Evolutionary conservation across 1,140 invertebrate genomes (phyloP).

Genomic region (Drosophila sucinea): DNA sequence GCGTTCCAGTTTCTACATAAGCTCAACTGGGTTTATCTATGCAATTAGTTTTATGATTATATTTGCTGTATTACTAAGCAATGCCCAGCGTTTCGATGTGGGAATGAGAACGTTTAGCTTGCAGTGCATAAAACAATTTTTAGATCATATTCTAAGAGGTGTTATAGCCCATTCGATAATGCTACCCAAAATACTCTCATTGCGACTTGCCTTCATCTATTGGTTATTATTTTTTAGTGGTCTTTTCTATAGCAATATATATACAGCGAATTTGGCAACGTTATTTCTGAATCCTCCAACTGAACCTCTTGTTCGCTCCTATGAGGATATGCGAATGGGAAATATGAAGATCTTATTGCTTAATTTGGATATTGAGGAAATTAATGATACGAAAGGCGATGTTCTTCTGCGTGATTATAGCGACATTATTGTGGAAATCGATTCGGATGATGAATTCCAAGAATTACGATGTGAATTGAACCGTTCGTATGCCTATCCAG

Average conservation of each 20-base stretch:
- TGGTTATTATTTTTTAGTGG: constrained; percentile 33
- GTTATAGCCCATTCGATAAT: constrained; percentile 42
- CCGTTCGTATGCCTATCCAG: constrained; percentile 43
- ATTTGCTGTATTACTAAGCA: constrained; percentile 38
- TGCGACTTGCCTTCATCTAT: constrained; percentile 14
- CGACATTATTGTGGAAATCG: constrained; percentile 16
- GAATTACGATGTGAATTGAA: constrained; percentile 37
- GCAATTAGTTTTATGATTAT: constrained; percentile 19
- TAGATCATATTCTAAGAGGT: constrained; percentile 44
- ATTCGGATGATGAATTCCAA: constrained; percentile 28
- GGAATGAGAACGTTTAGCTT: not conserved
- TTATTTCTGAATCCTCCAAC: constrained; percentile 40
- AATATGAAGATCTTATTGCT: constrained; percentile 28
- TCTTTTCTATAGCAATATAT: constrained; percentile 42
- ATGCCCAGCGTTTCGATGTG: constrained; percentile 18
- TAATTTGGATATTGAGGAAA: not conserved
- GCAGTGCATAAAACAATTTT: not conserved
- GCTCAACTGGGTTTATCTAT: constrained; percentile 13
- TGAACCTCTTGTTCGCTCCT: constrained; percentile 25
- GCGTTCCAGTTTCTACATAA: constrained; percentile 20
- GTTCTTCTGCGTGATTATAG: not conserved
- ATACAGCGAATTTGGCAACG: constrained; percentile 42
- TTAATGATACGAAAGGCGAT: not conserved
- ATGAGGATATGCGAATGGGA: constrained; percentile 36
- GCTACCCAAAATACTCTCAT: constrained; percentile 17